A percentile compares a stretch with the other conserved stretches of the same genome.
These are phyloP conservation scores for Galago senegalensis DNA, from an alignment of 2,797 vertebrate genomes.

Conservation along the genomic window DNA sequence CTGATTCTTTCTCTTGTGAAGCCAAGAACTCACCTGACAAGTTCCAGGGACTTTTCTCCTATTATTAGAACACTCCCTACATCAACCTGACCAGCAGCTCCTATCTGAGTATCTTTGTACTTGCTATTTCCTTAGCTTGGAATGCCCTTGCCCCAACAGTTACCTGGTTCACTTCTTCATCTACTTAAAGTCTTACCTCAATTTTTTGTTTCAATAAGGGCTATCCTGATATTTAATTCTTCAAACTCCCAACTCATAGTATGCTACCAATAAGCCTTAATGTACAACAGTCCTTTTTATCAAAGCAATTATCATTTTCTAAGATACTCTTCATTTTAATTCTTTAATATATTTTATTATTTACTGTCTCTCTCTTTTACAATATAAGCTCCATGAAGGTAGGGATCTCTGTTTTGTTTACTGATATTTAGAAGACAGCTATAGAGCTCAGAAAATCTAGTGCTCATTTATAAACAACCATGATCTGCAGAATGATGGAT, in stretches of 20 bases:
- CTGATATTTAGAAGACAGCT: not conserved
- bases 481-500: not conserved
- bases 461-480: not conserved
- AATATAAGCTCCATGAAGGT: not conserved
- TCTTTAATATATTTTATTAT: not conserved
- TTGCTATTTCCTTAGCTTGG: not conserved
- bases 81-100: not conserved
- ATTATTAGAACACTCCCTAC: not conserved
- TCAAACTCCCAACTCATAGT: not conserved
- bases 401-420: not conserved
- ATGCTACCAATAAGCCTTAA: not conserved
- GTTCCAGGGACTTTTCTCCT: not conserved
- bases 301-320: constrained; percentile 24
- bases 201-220: not conserved
- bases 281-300: not conserved
- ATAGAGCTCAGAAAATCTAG: not conserved
- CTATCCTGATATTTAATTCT: not conserved
- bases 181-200: not conserved
- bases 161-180: not conserved
- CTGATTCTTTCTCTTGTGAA: not conserved
- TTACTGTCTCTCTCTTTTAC: not conserved
- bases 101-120: not conserved
- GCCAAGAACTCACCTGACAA: not conserved
- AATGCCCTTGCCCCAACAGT: not conserved
- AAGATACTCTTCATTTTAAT: not conserved